phyloP scores from a whole-genome alignment of 1,140 invertebrate genomes.

The Holcopasites calliopsidis region DNA sequence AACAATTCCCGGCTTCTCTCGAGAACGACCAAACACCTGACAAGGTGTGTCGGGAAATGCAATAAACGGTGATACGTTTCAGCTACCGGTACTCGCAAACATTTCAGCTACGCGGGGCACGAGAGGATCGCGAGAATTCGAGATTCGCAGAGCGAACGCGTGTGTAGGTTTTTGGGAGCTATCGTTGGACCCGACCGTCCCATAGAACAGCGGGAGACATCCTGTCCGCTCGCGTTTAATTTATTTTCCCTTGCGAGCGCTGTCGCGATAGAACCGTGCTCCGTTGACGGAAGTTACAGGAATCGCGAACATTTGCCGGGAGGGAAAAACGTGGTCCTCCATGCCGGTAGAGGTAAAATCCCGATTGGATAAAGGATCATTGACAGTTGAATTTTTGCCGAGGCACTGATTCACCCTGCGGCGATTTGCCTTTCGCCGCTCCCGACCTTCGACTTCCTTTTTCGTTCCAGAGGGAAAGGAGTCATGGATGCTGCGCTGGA shows the following conservation, averaged over 20 bases:
- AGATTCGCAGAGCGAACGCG: background rate
- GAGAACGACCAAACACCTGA: background rate
- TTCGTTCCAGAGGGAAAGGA: background rate
- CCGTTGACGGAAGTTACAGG: constrained; percentile 30
- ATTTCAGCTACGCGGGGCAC: constrained; percentile 1
- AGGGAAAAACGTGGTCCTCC: constrained; percentile 44
- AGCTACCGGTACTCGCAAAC: background rate
- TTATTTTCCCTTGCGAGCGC: constrained; percentile 48
- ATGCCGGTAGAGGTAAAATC: background rate
- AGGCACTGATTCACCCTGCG: background rate
- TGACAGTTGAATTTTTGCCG: background rate
- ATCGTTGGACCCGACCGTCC: background rate
- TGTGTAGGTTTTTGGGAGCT: background rate
- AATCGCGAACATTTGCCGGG: constrained; percentile 46
- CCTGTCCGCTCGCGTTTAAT: constrained; percentile 7
- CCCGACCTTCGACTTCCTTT: background rate
- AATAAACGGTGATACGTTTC: constrained; percentile 4
- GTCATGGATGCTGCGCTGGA: background rate
- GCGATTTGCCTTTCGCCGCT: background rate
- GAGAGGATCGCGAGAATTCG: background rate
- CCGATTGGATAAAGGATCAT: background rate
- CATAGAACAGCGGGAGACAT: background rate
- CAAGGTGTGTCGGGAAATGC: background rate
- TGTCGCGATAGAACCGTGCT: background rate
- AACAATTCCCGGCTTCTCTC: constrained; percentile 9